These are phyloP conservation scores for Platycheirus albimanus DNA, from an alignment of 2,888 invertebrate species.

Conservation along the genomic window DNA sequence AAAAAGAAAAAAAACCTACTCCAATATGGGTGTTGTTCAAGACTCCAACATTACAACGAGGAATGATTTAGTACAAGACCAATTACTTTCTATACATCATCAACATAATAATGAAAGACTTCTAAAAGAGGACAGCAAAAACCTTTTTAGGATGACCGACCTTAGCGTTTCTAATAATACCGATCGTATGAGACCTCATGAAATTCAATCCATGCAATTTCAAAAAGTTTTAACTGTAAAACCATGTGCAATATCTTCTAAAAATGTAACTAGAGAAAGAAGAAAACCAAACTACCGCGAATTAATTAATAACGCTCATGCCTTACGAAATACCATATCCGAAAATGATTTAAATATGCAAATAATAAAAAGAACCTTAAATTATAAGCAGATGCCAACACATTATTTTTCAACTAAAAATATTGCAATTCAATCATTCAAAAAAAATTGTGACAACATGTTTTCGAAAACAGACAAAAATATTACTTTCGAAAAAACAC, in stretches of 20 bases:
- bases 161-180: background rate
- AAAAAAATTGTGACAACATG: background rate
- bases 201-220: conserved; percentile 1
- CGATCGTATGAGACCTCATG: conserved; percentile 1
- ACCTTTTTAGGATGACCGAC: conserved; percentile 5
- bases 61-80: conserved; percentile 13
- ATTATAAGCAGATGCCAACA: conserved; percentile 75
- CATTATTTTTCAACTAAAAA: conserved; percentile 41
- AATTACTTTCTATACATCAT: conserved; percentile 14
- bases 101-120: conserved; percentile 16
- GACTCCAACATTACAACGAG: background rate
- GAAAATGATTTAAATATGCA: conserved; percentile 81
- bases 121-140: conserved; percentile 27
- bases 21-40: background rate
- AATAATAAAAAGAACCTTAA: conserved; percentile 81
- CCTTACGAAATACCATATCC: conserved; percentile 79
- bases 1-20: conserved; percentile 8
- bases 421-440: background rate
- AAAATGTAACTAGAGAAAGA: conserved; percentile 45
- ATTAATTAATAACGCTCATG: conserved; percentile 79
- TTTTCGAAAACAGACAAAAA: background rate
- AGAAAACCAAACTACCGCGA: conserved; percentile 81
- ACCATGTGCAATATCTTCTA: background rate
- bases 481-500: conserved; percentile 18
- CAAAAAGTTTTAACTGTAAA: background rate